Base-by-base conservation (phyloP, 2,888 invertebrate genomes). In the Sesamia inferens region DNA sequence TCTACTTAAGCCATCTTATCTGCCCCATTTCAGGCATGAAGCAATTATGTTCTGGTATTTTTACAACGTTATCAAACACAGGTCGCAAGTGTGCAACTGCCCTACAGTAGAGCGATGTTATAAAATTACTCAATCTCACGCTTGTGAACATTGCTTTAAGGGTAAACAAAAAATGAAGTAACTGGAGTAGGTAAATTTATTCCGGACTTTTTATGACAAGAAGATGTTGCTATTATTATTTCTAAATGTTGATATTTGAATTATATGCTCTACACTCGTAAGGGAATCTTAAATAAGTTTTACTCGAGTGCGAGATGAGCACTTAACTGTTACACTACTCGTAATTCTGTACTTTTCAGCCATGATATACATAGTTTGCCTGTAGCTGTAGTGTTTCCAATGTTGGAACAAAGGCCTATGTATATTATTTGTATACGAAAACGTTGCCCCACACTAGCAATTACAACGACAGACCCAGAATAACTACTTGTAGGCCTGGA, bases 41-140 rank as follows among this genome's bases (percentile, higher is more conserved):
- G 85, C 80, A 83, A 84, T 55, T 71, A 54, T 76, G 84, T 85
- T 85, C 85, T 82, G 83, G 88, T 87, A 88, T 88, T 88, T 90
- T 88, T 89, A 84, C 75, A 82, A 76, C 70, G 82, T 88, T 89
- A 90, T 90, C 90, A 84, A 81, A 85, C 70, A 48, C 65, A 51
- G 48, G 39, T 19, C 63, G 68, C 57, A 24, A 81, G 76, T 84
- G 76, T 69, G 81, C 61, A 67, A 71, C 68, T 80, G 75, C 76
- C 72, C 74, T 79, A 74, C 65, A 77, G 71, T 68, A 70, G 74
- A 71, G 70, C 74, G 22, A 67, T 68, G 75, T 73, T 76, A 66
- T 77, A 81, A 88, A 81, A 76, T 87, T 83, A 83, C 87, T 76
- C 79, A 82, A 88, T 83, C 75, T 70, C 67, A 64, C 58, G 64